Percentiles rank a stretch among this genome's conserved stretches.
Conservation (phyloP, 2,888 invertebrate species). For the Fragum fragum region DNA sequence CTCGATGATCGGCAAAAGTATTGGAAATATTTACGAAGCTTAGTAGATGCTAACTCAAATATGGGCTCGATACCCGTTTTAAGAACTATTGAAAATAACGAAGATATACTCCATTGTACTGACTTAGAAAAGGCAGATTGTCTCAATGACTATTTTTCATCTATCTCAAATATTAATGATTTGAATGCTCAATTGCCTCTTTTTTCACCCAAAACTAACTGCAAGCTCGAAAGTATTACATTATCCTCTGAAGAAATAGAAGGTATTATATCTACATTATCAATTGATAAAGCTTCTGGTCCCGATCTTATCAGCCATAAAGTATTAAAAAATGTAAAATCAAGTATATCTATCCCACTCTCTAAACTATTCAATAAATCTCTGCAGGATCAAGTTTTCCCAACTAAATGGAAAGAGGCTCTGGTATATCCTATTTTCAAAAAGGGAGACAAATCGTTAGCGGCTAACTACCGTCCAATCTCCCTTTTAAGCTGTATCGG, state of each 20-base stretch:
- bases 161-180: constrained; percentile 13
- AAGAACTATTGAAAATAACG: background rate
- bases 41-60: background rate
- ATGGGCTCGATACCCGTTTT: constrained; percentile 11
- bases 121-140: constrained; percentile 25
- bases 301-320: constrained; percentile 20
- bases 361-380: constrained; percentile 27
- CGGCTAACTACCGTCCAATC: constrained; percentile 17
- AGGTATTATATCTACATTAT: background rate
- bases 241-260: background rate
- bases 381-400: background rate
- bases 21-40: constrained; percentile 18
- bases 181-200: background rate
- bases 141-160: constrained; percentile 15
- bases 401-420: constrained; percentile 21
- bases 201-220: background rate
- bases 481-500: constrained; percentile 22
- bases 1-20: background rate
- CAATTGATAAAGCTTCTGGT: constrained; percentile 24
- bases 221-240: background rate
- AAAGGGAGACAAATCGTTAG: constrained; percentile 12
- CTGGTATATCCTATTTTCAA: constrained; percentile 25
- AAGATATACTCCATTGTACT: background rate
- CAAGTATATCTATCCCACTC: background rate
- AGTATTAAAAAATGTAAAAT: constrained; percentile 4